Evolutionary conservation across 2,797 vertebrate species (phyloP).

Genomic region (Platalea minor): DNA sequence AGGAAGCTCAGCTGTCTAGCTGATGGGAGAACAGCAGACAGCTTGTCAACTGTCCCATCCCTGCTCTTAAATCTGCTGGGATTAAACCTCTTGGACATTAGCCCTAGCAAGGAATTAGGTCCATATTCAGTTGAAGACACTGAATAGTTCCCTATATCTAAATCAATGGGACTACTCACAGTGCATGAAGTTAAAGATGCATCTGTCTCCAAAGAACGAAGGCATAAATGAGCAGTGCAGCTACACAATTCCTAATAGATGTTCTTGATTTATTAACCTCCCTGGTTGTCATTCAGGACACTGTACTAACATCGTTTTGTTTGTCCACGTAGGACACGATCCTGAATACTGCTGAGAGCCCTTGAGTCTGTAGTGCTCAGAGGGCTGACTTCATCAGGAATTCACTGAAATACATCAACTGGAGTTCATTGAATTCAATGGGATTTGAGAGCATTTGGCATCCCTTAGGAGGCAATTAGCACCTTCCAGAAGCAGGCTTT

Average conservation of each 20-base stretch:
- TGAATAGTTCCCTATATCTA: neutral
- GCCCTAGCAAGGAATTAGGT: neutral
- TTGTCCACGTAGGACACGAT: neutral
- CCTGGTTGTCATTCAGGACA: neutral
- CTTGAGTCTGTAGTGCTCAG: neutral
- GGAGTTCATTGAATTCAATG: slow-evolving; percentile 42
- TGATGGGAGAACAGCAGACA: neutral
- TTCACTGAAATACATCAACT: slow-evolving; percentile 43
- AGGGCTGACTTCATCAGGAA: slow-evolving; percentile 25
- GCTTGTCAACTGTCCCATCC: neutral
- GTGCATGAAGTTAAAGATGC: neutral
- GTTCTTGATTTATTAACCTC: slow-evolving; percentile 21
- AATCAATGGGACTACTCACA: neutral
- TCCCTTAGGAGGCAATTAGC: slow-evolving; percentile 59
- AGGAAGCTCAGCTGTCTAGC: neutral
- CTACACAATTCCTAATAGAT: slow-evolving; percentile 8
- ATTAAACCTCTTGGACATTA: neutral
- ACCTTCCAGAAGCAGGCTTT: slow-evolving; percentile 15
- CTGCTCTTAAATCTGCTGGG: neutral
- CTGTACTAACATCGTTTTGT: neutral
- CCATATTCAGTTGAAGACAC: neutral
- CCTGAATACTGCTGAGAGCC: neutral
- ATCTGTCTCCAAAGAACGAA: neutral
- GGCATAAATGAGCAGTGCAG: neutral
- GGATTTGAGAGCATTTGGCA: slow-evolving; percentile 40